Percentiles rank a stretch among this genome's conserved stretches.
Evolutionary conservation across 2,888 invertebrate species (phyloP).

Genomic region (Eumacrocentrus americanus): DNA sequence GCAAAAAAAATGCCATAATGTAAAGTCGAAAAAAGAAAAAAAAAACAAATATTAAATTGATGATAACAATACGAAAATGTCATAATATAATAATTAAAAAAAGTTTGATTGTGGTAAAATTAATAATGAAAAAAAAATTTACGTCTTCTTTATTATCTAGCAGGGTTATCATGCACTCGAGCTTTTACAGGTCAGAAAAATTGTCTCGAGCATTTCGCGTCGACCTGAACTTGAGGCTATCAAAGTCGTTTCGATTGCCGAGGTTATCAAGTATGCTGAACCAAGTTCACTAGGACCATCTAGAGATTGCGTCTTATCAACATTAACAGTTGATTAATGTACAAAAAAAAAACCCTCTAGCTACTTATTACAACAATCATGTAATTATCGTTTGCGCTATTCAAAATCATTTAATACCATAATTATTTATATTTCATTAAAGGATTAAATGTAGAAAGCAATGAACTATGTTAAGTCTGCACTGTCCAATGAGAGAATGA

Average conservation of each 20-base stretch:
- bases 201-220: not conserved
- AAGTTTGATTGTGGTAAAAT: not conserved
- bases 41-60: too few species aligned
- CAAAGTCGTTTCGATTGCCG: not conserved
- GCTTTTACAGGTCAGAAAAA: constrained; percentile 6
- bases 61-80: too few species aligned
- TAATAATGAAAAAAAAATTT: not conserved
- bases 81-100: too few species aligned
- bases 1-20: not conserved
- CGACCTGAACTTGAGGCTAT: constrained; percentile 18
- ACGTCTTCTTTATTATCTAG: not conserved
- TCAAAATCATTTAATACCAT: too few species aligned
- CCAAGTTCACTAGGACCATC: not conserved
- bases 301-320: not conserved
- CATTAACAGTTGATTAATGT: too few species aligned
- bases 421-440: too few species aligned
- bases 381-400: too few species aligned
- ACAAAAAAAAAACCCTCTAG: too few species aligned
- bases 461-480: not conserved
- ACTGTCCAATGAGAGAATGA: constrained; percentile 4
- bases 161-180: constrained; percentile 16
- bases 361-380: too few species aligned
- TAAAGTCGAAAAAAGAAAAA: constrained; percentile 7
- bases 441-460: too few species aligned
- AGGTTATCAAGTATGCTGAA: not conserved